Conservation (phyloP, 2,888 invertebrate species). For the Micoletzkya japonica region DNA sequence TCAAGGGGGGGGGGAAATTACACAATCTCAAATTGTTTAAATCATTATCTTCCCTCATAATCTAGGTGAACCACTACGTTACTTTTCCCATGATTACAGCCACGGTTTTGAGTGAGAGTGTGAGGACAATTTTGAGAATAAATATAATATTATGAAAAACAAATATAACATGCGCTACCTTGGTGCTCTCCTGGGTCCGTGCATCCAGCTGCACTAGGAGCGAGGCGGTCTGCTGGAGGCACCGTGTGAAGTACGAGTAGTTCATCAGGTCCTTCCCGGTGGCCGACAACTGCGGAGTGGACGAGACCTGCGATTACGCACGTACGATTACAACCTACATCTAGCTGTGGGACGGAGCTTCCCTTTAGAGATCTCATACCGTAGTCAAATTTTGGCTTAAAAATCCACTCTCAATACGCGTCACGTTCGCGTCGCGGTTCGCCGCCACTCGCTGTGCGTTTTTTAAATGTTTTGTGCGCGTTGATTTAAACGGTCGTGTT, state of each 20-base stretch:
- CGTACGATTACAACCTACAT: too few relatives aligned
- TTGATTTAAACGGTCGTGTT: too few relatives aligned
- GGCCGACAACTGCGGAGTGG: constrained; percentile 43
- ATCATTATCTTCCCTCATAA: background rate
- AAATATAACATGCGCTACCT: constrained; percentile 32
- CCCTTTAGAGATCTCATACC: too few relatives aligned
- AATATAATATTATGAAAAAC: background rate
- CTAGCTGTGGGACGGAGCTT: too few relatives aligned
- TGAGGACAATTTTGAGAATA: background rate
- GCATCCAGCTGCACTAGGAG: constrained; percentile 49
- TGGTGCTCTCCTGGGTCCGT: constrained; percentile 48
- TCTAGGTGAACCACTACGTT: background rate
- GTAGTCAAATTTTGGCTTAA: too few relatives aligned
- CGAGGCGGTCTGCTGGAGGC: constrained; percentile 48
- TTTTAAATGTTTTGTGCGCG: too few relatives aligned
- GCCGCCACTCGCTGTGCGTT: too few relatives aligned
- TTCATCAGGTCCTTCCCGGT: constrained; percentile 52
- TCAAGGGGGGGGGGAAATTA: constrained; percentile 31
- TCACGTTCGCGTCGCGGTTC: too few relatives aligned
- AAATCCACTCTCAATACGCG: too few relatives aligned
- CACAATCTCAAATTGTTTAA: background rate
- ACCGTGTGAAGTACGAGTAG: constrained; percentile 49
- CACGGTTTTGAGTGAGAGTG: constrained; percentile 13
- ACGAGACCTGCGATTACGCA: constrained; percentile 35
- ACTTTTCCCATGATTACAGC: background rate